phyloP scores from a whole-genome alignment of 2,797 vertebrate species.

The Mus spretus region DNA sequence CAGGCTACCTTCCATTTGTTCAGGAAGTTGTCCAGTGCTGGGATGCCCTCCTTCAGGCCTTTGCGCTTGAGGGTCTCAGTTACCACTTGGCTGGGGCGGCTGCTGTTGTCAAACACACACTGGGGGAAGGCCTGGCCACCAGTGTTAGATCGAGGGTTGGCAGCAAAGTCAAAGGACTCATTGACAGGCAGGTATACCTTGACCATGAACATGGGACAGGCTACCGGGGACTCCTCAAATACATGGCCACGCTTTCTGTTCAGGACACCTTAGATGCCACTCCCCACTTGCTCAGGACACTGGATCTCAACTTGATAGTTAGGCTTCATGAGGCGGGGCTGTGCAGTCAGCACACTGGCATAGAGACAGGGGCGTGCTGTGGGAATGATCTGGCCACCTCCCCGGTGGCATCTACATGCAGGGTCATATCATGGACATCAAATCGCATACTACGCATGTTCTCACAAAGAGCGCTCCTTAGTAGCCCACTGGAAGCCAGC shows the following conservation, averaged over 20 bases:
- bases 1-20: constrained; percentile 93
- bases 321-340: constrained; percentile 95
- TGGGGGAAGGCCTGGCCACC: constrained; percentile 98
- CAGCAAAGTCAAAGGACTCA: constrained; percentile 97
- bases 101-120: constrained; percentile 93
- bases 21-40: constrained; percentile 95
- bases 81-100: constrained; percentile 92
- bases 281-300: constrained; percentile 94
- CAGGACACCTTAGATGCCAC: constrained; percentile 96
- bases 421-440: constrained; percentile 95
- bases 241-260: constrained; percentile 96
- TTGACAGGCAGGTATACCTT: constrained; percentile 97
- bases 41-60: constrained; percentile 96
- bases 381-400: constrained; percentile 97
- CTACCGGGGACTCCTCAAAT: constrained; percentile 93
- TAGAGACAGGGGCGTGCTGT: constrained; percentile 95
- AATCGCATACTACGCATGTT: constrained; percentile 96
- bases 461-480: constrained; percentile 97
- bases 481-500: constrained; percentile 99
- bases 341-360: constrained; percentile 94
- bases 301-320: constrained; percentile 98
- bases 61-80: constrained; percentile 95
- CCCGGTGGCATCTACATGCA: constrained; percentile 96
- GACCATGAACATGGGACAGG: constrained; percentile 95
- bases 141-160: constrained; percentile 95